Base-by-base conservation (phyloP, 2,888 invertebrate genomes). In the Tinea semifulvella region DNA sequence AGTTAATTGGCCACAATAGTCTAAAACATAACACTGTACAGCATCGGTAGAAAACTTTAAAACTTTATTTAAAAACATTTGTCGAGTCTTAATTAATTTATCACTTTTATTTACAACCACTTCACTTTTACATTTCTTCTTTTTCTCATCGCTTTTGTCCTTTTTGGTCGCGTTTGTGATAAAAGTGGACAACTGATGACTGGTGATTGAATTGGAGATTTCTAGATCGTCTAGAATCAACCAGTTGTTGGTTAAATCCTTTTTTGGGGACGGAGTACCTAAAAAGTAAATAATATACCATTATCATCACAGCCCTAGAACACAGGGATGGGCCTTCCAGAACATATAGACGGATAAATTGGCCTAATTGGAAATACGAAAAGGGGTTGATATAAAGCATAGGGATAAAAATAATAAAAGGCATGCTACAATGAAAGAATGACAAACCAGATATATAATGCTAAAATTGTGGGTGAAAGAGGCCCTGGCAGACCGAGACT, bases 1-100 rank as follows among this genome's bases (percentile, higher is more conserved):
- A 48, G 84, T 84, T 11, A 84, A 53, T 51, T 61, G 68, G n/a
- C 74, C 82, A 47, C 81, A 80, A 2, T 73, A 77, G 43, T 80
- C 75, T 47, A 85, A 57, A 31, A 85, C 52, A 26, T 79, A 76
- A n/a, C 61, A 77, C 52, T 83, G 82, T 14, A 82, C 52, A 31
- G 75, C 72, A 1, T 74, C 75, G 0, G 75, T 67, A 0, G 77
- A 70, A 46, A 83, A 85, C 54, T 77, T 77, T 20, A 82, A 56
- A 1, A 82, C 61, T 2, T 57, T 52, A 25, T 65, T 72, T 17
- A 76, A 46, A 25, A 84, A 56, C 2, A 58, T 62, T 3, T 64
- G 60, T 1, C 83, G 66, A 4, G 58, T 70, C 25, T 63, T 56
- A 10, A 77, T 58, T 1, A 64, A 65, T 1, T 63, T 54, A 8